These are phyloP conservation scores for Enteromius viviparus DNA, from an alignment of 2,797 vertebrate species.

Conservation along the genomic window DNA sequence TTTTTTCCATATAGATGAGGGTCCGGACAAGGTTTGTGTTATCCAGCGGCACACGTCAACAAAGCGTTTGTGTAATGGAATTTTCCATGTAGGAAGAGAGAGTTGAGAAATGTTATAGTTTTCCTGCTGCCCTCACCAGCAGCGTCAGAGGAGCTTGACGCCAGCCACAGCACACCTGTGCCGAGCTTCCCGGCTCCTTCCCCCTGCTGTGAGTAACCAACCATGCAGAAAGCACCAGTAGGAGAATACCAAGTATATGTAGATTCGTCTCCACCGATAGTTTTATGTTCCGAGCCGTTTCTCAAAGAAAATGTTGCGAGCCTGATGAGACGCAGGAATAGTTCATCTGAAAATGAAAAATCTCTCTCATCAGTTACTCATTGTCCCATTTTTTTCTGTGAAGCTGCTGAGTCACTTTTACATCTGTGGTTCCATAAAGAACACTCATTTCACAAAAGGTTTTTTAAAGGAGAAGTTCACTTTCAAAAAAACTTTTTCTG, in stretches of 20 bases:
- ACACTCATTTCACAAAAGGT: neutral
- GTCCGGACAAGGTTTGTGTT: slow-evolving; percentile 24
- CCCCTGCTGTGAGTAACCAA: slow-evolving; percentile 39
- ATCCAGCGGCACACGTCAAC: slow-evolving; percentile 40
- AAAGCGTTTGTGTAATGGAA: slow-evolving; percentile 51
- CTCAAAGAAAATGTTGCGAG: slow-evolving; percentile 1
- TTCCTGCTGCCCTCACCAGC: slow-evolving; percentile 14
- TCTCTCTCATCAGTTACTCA: neutral
- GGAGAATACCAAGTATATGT: slow-evolving; percentile 42
- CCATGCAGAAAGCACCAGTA: slow-evolving; percentile 7
- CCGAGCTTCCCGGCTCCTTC: slow-evolving; percentile 6
- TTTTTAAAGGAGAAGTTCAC: no score
- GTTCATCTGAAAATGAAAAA: neutral
- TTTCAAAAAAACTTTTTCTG: no score
- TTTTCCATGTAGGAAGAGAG: slow-evolving; percentile 34
- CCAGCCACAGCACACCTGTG: slow-evolving; percentile 40
- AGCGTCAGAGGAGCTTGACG: slow-evolving; percentile 2
- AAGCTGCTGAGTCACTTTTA: neutral
- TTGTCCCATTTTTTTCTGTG: neutral
- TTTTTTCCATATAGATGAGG: slow-evolving; percentile 44
- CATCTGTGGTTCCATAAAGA: no score
- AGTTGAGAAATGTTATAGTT: slow-evolving; percentile 26
- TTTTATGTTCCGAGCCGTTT: slow-evolving; percentile 18
- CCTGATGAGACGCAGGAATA: neutral
- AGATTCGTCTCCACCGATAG: slow-evolving; percentile 11